phyloP scores from a whole-genome alignment of 2,113 vertebrate species.

The Sigmodon hispidus region DNA sequence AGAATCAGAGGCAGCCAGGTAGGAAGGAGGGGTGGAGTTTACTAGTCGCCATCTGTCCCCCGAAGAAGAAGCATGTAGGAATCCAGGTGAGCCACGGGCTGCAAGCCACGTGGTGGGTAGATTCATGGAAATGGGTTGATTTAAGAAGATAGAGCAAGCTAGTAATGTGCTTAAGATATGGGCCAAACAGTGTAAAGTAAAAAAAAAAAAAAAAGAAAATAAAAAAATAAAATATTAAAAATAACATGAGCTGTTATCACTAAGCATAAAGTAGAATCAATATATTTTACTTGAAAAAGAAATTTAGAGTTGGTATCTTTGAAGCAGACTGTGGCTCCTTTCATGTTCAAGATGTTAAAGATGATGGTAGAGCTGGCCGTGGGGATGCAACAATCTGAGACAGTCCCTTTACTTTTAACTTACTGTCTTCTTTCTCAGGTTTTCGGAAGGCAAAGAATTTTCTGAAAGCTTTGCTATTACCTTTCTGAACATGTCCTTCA shows the following conservation, averaged over 20 bases:
- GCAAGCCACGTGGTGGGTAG: too few species aligned
- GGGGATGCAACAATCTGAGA: neutral
- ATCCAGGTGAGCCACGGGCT: too few species aligned
- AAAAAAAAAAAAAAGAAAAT: too few species aligned
- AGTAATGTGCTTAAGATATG: too few species aligned
- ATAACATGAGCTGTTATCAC: neutral
- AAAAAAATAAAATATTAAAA: neutral
- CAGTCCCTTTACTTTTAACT: neutral
- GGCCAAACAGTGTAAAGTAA: too few species aligned
- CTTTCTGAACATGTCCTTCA: constrained; percentile 63
- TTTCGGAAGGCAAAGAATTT: constrained; percentile 4
- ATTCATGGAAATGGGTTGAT: too few species aligned
- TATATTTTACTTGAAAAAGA: constrained; percentile 8
- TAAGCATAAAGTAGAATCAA: constrained; percentile 8
- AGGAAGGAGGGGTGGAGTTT: too few species aligned
- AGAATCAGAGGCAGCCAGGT: too few species aligned
- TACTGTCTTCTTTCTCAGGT: constrained; percentile 40
- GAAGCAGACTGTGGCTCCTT: neutral
- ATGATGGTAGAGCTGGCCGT: neutral
- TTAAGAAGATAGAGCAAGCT: too few species aligned
- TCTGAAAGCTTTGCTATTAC: neutral
- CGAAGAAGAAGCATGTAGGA: too few species aligned
- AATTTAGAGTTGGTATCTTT: neutral
- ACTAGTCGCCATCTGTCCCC: too few species aligned
- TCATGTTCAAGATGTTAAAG: neutral